Percentiles rank a stretch among this genome's conserved stretches.
These are phyloP conservation scores for Arion vulgaris DNA, from an alignment of 1,140 invertebrate genomes.

Conservation along the genomic window DNA sequence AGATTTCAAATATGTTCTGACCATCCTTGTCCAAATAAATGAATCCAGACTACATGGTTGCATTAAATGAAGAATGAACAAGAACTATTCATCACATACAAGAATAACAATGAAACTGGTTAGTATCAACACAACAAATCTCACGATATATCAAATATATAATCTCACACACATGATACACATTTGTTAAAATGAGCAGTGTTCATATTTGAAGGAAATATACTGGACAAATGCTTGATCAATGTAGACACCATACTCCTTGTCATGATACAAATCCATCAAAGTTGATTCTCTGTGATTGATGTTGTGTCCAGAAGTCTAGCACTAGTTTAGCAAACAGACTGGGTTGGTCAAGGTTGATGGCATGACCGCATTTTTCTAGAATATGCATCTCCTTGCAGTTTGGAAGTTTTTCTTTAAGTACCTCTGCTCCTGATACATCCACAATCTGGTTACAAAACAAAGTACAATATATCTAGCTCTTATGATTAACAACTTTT, in stretches of 20 bases:
- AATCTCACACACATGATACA: too few relatives aligned
- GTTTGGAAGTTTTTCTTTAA: slow-evolving; percentile 52
- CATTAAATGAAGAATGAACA: too few relatives aligned
- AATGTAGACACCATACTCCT: neutral
- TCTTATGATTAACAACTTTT: too few relatives aligned
- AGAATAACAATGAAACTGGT: too few relatives aligned
- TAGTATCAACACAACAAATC: too few relatives aligned
- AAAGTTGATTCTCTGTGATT: neutral
- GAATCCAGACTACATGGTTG: too few relatives aligned
- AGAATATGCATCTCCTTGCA: slow-evolving; percentile 51
- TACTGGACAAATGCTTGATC: neutral
- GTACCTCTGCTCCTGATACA: slow-evolving; percentile 54
- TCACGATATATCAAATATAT: too few relatives aligned
- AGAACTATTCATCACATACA: too few relatives aligned
- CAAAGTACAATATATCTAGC: too few relatives aligned
- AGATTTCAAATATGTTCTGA: too few relatives aligned
- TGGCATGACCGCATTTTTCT: slow-evolving; percentile 55
- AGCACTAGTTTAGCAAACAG: slow-evolving; percentile 32
- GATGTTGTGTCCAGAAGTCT: slow-evolving; percentile 32
- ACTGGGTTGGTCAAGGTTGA: slow-evolving; percentile 51
- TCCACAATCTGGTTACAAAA: slow-evolving; percentile 54
- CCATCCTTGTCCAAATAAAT: too few relatives aligned
- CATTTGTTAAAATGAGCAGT: neutral
- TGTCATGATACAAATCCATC: neutral
- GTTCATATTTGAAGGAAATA: neutral